phyloP scores from a whole-genome alignment of 2,113 vertebrate genomes.

The Chroicocephalus ridibundus region DNA sequence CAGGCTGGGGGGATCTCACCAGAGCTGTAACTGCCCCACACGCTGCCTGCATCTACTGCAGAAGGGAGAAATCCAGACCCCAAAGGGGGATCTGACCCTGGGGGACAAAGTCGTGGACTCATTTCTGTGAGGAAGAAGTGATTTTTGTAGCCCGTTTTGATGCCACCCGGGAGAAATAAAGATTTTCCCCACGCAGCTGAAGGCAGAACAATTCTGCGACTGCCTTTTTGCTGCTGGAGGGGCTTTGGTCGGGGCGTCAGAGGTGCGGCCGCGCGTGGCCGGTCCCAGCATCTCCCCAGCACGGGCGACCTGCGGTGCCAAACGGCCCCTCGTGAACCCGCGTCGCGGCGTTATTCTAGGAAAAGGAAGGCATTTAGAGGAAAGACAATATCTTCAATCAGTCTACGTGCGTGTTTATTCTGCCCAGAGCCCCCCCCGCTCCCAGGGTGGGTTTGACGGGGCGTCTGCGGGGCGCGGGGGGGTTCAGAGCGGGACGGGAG shows the following conservation, averaged over 20 bases:
- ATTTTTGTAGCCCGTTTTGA: neutral
- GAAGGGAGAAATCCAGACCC: too few species aligned
- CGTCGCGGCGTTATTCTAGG: neutral
- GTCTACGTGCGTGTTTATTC: rapidly evolving
- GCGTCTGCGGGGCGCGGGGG: too few species aligned
- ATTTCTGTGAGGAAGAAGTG: neutral
- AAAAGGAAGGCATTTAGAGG: too few species aligned
- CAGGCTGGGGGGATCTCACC: neutral
- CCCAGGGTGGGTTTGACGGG: too few species aligned
- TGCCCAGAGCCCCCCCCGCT: neutral
- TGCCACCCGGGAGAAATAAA: neutral
- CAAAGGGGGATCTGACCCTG: neutral
- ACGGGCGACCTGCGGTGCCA: too few species aligned
- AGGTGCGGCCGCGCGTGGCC: rapidly evolving
- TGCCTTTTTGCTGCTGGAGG: too few species aligned
- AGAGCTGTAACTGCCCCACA: rapidly evolving
- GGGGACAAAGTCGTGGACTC: neutral
- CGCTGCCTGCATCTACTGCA: rapidly evolving
- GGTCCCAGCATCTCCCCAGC: too few species aligned
- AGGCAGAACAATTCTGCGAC: neutral
- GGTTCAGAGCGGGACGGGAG: too few species aligned
- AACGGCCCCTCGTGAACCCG: too few species aligned
- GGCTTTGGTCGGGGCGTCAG: neutral
- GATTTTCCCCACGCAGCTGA: neutral
- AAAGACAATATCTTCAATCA: neutral